Evolutionary conservation across 2,888 invertebrate genomes (phyloP), one percentile per base, ranked within the genome.

Genomic region (Congeria kusceri): DNA sequence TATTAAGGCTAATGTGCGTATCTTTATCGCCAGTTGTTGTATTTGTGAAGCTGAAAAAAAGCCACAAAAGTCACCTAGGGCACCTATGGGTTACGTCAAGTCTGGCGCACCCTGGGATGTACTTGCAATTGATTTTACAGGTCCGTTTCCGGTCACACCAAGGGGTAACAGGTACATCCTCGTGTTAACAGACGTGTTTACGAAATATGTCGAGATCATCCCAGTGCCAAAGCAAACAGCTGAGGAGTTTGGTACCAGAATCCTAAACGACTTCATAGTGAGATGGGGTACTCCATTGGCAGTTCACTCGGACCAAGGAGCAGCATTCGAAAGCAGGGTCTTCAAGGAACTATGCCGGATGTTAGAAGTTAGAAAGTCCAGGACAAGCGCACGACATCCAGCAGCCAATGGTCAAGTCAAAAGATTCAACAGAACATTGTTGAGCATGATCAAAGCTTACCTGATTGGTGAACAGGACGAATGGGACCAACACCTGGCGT

Each of bases 241-340:
- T 18, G 59, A 67, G 18, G 59, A 67, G 15, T 75, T 70, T 3
- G 75, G 71, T 5, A 66, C 69, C 25, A 39, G 25, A 27, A 13
- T 76, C 20, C 59, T 79, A 11, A 74, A 49, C 47, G 25, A 71
- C 23, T 79, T 77, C 66, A 70, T 79, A 3, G 77, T 61, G 57
- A 18, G 81, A 57, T 81, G 77, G 56, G 84, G 77, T 0, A 74
- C 68, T 20, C 81, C 79, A 0, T 20, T 29, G 15, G 53, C 59
- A 9, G 63, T 83, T 27, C 76, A 83, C 58, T 64, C 66, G 20
- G 80, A 83, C 57, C 80, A 79, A 56, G 84, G 84, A n/a, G 53
- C 58, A 44, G 70, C 80, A 27, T 83, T 74, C 32, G 74, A 77
- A 49, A 77, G 77, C 32, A 3, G 46, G 3, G 28, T 84, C 9